Base-by-base conservation (phyloP, 2,113 vertebrate genomes). In the Cryptoleucopteryx plumbea region DNA sequence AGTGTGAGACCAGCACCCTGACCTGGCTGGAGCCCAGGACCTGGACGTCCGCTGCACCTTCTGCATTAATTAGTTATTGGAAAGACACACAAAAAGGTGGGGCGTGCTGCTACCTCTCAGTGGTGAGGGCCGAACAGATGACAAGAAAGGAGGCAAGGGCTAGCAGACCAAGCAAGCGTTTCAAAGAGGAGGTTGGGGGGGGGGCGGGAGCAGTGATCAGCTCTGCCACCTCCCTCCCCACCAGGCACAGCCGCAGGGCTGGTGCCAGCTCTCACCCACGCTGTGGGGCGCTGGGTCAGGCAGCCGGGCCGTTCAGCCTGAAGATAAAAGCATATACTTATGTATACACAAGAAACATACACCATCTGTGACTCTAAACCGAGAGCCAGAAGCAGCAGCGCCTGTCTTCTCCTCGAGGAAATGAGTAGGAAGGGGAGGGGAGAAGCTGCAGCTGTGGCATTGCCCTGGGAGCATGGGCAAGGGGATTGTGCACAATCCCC, bases 201-300 rank as follows among this genome's bases (percentile, higher is more conserved):
- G 2, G 1, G 22, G 32, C 8, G 9, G 42, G 21, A 68, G 25
- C 27, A 9, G 45, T 7, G 19, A 42, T 5, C 19, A 4, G 16
- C 43, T 63, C 75, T 45, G 38, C n/a, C 36, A 10, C 26, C 26
- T 45, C 27, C 18, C 11, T 31, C 40, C 52, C 11, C 1, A 0
- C 12, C 16, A 9, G 8, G 32, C 32, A 13, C 0, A 1, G 34
- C 23, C 2, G 1, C 29, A 0, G 7, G 34, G 4, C 52, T 67
- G 36, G 25, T 16, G 16, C 6, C 12, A 13, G 15, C 25, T n/a
- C 40, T 31, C n/a, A 21, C 14, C 6, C 0, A 1, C 2, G 3
- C 19, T 50, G 6, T 0, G 1, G 6, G 11, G 5, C 7, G 4
- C 32, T 20, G 42, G 18, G 8, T 50, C 32, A 47, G 45, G 34